phyloP scores from a whole-genome alignment of 2,797 vertebrate genomes.

The Nyctalus aviator region DNA sequence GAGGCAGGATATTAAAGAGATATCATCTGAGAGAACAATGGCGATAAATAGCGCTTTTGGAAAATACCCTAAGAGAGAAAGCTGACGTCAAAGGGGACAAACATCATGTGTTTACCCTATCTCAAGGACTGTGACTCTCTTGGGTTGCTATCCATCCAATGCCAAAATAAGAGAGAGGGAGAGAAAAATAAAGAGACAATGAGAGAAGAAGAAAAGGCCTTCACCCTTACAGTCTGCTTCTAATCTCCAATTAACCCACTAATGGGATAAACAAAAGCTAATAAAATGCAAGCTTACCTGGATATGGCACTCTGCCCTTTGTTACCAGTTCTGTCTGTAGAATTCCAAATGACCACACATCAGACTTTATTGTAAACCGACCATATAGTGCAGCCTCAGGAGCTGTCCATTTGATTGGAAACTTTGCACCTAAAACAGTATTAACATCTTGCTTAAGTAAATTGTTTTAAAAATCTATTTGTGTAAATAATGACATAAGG shows the following conservation, averaged over 20 bases:
- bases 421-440: conserved; percentile 93
- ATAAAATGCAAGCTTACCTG: conserved; percentile 88
- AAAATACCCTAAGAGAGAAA: conserved; percentile 29
- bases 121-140: neutral
- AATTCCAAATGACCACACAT: conserved; percentile 98
- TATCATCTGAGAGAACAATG: neutral
- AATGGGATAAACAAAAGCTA: neutral
- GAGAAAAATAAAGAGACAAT: neutral
- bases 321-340: conserved; percentile 96
- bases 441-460: conserved; percentile 39
- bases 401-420: conserved; percentile 98
- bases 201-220: neutral
- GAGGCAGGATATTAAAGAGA: neutral
- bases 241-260: neutral
- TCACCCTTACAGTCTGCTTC: neutral
- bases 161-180: neutral
- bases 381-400: conserved; percentile 96
- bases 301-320: conserved; percentile 97
- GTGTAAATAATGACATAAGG: neutral
- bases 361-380: conserved; percentile 98
- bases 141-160: neutral
- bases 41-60: neutral
- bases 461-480: conserved; percentile 28
- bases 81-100: neutral
- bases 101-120: neutral